Evolutionary conservation across 2,113 vertebrate genomes (phyloP).

Genomic region (Chitala chitala): DNA sequence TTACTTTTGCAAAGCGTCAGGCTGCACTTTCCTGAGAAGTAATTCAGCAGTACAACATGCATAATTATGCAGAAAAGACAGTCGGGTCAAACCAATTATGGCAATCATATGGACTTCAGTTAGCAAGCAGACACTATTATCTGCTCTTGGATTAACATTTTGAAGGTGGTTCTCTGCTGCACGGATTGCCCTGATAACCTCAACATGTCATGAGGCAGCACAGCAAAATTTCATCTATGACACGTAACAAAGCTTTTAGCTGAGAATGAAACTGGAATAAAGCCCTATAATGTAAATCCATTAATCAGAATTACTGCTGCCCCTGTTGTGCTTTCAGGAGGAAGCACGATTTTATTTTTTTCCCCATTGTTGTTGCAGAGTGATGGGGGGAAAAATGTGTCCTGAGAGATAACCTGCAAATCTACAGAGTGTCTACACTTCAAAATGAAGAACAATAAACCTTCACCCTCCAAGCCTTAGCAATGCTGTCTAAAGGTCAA

Average conservation of each 20-base stretch:
- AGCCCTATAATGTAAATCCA: background rate
- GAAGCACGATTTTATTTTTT: background rate
- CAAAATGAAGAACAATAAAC: background rate
- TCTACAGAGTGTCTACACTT: background rate
- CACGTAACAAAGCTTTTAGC: background rate
- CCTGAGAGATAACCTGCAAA: background rate
- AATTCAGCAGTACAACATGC: background rate
- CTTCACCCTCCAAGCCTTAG: background rate
- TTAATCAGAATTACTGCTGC: background rate
- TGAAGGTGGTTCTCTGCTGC: background rate
- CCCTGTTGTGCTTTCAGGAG: background rate
- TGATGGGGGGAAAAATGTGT: background rate
- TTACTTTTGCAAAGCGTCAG: background rate
- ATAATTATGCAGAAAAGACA: background rate
- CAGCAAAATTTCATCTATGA: background rate
- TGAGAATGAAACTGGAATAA: background rate
- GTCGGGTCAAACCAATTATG: background rate
- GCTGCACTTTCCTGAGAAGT: background rate
- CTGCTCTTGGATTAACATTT: background rate
- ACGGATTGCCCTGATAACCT: background rate
- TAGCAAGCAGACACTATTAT: background rate
- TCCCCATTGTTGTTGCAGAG: background rate
- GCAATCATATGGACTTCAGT: background rate
- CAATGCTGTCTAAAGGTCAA: background rate
- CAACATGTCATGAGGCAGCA: background rate